phyloP scores from a whole-genome alignment of 2,113 vertebrate genomes.

The Plotosus lineatus region DNA sequence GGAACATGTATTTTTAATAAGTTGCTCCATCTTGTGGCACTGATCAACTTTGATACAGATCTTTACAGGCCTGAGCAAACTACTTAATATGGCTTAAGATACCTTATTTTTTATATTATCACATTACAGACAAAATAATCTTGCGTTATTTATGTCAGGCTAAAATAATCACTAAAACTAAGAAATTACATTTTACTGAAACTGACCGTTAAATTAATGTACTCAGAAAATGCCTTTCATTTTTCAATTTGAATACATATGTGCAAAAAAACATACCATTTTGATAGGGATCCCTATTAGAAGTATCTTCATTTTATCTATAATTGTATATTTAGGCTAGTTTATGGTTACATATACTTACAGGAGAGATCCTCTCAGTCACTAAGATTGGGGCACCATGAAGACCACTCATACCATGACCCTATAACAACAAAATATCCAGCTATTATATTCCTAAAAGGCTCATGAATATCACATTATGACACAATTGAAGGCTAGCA shows the following conservation, averaged over 20 bases:
- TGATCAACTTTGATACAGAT: no score
- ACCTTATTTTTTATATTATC: no score
- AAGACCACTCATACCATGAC: conserved; percentile 63
- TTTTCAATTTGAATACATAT: not conserved
- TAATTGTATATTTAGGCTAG: not conserved
- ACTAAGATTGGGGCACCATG: conserved; percentile 70
- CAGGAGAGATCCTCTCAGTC: conserved; percentile 72
- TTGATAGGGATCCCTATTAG: no score
- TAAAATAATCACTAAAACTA: not conserved
- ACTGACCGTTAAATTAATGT: not conserved
- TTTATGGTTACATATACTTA: conserved; percentile 59
- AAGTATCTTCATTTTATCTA: no score
- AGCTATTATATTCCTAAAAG: not conserved
- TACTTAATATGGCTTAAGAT: no score
- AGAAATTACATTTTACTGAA: not conserved
- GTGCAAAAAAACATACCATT: not conserved
- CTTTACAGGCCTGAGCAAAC: no score
- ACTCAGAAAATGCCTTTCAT: not conserved
- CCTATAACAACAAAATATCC: conserved; percentile 58
- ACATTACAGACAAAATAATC: not conserved
- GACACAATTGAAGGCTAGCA: not conserved
- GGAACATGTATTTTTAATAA: no score
- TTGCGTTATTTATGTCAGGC: not conserved
- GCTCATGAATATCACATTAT: not conserved
- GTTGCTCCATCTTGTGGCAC: no score